phyloP scores from a whole-genome alignment of 2,113 vertebrate genomes.

The Pardalotus punctatus region DNA sequence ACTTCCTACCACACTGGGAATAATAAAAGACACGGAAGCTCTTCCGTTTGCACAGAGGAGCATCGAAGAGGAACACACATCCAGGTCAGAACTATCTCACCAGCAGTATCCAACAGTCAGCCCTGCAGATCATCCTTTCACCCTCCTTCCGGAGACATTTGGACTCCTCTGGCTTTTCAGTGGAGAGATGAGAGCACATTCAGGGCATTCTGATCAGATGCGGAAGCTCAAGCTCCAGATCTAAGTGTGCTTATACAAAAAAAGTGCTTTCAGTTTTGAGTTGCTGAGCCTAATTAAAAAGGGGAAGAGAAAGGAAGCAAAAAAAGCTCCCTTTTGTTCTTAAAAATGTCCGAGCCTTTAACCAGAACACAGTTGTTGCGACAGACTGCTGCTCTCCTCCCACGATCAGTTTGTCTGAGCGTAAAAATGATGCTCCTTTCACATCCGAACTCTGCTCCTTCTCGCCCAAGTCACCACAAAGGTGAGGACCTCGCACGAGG shows the following conservation, averaged over 20 bases:
- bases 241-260: not conserved
- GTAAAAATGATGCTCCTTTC: not conserved
- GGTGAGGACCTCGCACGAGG: rapidly evolving
- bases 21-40: not conserved
- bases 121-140: not conserved
- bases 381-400: not conserved
- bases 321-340: not conserved
- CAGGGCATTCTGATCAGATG: not conserved
- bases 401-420: not conserved
- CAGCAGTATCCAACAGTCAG: not conserved
- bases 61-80: not conserved
- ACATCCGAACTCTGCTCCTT: not conserved
- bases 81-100: not conserved
- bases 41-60: not conserved
- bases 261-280: not conserved
- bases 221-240: not conserved
- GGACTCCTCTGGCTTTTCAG: not conserved
- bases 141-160: not conserved
- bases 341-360: not conserved
- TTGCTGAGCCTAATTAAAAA: not conserved
- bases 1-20: not conserved
- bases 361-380: not conserved
- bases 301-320: not conserved
- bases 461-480: not conserved
- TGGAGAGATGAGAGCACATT: rapidly evolving